These are phyloP conservation scores for Centropus bengalensis DNA, from an alignment of 2,113 vertebrate genomes.

Conservation along the genomic window DNA sequence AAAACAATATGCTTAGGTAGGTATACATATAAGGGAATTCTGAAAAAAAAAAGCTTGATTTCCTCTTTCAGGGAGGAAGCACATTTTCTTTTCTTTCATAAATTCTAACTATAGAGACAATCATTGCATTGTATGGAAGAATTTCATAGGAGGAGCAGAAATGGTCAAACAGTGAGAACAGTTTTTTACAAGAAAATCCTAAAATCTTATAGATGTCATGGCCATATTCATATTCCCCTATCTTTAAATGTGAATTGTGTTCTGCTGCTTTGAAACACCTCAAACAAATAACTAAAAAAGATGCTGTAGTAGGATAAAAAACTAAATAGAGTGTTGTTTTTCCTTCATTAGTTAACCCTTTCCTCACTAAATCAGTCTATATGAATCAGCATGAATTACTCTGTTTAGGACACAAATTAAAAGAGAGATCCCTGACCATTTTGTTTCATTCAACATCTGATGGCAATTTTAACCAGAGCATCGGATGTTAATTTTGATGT, in stretches of 20 bases:
- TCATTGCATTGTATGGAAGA: neutral
- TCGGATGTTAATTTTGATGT: neutral
- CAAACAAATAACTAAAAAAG: neutral
- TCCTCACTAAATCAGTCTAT: neutral
- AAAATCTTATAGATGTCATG: neutral
- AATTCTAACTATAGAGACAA: neutral
- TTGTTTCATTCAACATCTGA: constrained; percentile 25
- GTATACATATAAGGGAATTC: neutral
- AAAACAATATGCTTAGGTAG: neutral
- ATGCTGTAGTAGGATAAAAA: neutral
- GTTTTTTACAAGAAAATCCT: neutral
- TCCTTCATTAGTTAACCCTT: neutral
- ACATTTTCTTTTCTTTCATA: neutral
- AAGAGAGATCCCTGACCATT: constrained; percentile 4
- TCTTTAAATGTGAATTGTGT: neutral
- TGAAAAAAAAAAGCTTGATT: neutral
- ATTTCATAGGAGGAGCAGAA: neutral
- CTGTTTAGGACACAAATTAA: neutral
- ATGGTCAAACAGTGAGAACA: neutral
- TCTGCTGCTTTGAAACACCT: neutral
- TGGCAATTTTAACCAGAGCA: constrained; percentile 10
- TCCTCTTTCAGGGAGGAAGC: neutral
- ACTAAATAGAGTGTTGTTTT: neutral
- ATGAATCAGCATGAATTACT: neutral
- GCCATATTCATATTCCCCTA: neutral